Conservation (phyloP, 2,888 invertebrate species). For the Drosophila multiciliata region DNA sequence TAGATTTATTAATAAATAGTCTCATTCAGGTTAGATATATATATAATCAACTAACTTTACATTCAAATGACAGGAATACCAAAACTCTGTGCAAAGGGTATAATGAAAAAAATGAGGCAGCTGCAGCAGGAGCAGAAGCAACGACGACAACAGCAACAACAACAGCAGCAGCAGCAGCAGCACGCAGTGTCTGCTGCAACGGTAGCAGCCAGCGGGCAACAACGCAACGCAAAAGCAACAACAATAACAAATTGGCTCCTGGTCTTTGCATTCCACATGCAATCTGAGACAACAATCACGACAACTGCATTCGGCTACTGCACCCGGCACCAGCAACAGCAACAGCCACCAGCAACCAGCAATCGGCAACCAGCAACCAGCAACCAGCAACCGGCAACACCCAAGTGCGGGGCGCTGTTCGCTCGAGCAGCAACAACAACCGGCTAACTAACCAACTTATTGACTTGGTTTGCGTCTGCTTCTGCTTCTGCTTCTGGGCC, state of each 20-base stretch:
- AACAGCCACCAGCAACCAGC: background rate
- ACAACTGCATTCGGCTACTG: constrained; percentile 76
- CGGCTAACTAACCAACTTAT: constrained; percentile 60
- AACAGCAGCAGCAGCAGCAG: constrained; percentile 13
- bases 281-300: constrained; percentile 80
- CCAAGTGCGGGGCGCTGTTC: constrained; percentile 51
- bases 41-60: background rate
- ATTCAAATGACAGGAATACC: background rate
- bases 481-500: constrained; percentile 28
- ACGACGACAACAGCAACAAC: constrained; percentile 12
- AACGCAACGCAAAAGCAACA: constrained; percentile 39
- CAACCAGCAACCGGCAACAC: constrained; percentile 55
- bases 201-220: constrained; percentile 76
- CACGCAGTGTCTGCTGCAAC: constrained; percentile 62
- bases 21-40: background rate
- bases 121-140: constrained; percentile 15
- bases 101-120: constrained; percentile 2
- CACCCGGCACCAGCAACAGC: constrained; percentile 40
- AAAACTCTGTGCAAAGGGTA: constrained; percentile 34
- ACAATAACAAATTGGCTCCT: constrained; percentile 83
- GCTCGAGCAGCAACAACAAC: constrained; percentile 48
- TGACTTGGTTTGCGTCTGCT: constrained; percentile 52
- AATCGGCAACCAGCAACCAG: background rate
- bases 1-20: background rate
- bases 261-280: constrained; percentile 83